A percentile compares a stretch with the other conserved stretches of the same genome.
phyloP scores from a whole-genome alignment of 2,888 invertebrate species.

The Scaptodrosophila latifasciaeformis region DNA sequence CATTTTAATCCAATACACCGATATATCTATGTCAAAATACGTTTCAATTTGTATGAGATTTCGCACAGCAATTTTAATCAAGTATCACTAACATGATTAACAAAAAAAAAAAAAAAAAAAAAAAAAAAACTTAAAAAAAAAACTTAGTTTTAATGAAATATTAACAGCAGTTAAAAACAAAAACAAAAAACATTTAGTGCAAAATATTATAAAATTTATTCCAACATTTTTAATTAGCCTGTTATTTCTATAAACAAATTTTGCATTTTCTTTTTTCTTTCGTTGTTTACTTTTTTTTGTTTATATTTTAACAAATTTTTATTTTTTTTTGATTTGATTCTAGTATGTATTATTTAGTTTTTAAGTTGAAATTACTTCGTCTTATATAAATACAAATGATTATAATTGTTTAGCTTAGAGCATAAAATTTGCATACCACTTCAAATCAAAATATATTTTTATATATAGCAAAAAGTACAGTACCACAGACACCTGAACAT shows the following conservation, averaged over 20 bases:
- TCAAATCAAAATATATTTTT: conserved; percentile 12
- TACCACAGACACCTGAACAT: conserved; percentile 48
- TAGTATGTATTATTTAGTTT: too few relatives aligned
- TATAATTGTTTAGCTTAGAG: too few relatives aligned
- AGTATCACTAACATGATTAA: conserved; percentile 19
- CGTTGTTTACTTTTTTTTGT: conserved; percentile 12
- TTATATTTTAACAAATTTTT: too few relatives aligned
- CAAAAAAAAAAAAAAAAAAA: too few relatives aligned
- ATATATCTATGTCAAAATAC: conserved; percentile 38
- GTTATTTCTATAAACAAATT: conserved; percentile 6
- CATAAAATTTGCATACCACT: too few relatives aligned
- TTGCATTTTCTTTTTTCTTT: neutral
- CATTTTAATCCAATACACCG: conserved; percentile 41
- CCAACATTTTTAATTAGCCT: conserved; percentile 14
- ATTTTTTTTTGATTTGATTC: too few relatives aligned
- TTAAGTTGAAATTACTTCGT: too few relatives aligned
- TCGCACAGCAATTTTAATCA: conserved; percentile 54
- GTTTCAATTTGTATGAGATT: conserved; percentile 55
- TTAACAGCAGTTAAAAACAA: neutral
- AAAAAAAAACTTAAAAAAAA: neutral
- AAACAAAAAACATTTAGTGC: conserved; percentile 27
- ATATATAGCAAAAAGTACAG: conserved; percentile 43
- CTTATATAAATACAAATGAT: too few relatives aligned
- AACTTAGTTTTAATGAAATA: neutral
- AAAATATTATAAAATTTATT: conserved; percentile 28